Base-by-base conservation (phyloP, 2,113 vertebrate genomes). In the Gavia stellata region DNA sequence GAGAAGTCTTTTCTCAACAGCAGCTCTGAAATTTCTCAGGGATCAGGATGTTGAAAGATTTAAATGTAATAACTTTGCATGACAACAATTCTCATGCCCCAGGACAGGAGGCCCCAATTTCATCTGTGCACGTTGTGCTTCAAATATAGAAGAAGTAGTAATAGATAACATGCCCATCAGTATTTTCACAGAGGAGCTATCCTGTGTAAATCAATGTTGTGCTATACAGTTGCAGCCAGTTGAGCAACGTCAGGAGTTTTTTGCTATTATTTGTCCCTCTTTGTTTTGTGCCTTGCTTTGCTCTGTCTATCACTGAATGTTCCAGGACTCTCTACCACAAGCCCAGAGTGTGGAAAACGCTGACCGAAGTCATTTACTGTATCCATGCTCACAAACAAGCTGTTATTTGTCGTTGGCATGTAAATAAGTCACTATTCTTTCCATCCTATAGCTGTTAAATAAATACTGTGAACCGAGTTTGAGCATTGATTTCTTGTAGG, bases 201-300 rank as follows among this genome's bases (percentile, higher is more conserved):
- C 10, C 49, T 20, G 17, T 74, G 31, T 44, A 88, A 81, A 93
- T 82, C 17, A 50, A 11, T 34, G 42, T 20, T 53, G 8, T 1
- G 0, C n/a, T 87, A 16, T 2, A 24, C 14, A 85, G 38, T 33
- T 79, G 77, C 81, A 91, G 53, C 80, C 49, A 79, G 33, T 7
- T 15, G 40, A 71, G 68, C 72, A 74, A 52, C 0, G 4, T 87
- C 95, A 90, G 83, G 94, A 91, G 52, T 7, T 94, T 90, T 90
- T 90, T 65, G 52, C 90, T 87, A 17, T 91, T 95, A 36, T 93
- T 87, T 88, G 75, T 29, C 40, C 38, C 29, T 67, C 92, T 94
- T 90, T 94, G 86, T 94, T 93, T 81, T 88, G 36, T 86, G 88
- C 77, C 56, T 92, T 75, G 86, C 63, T 95, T 78, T 94, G 59